Percentiles rank a stretch among this genome's conserved stretches.
Evolutionary conservation across 2,113 vertebrate species (phyloP).

Genomic region (Edolisoma coerulescens): DNA sequence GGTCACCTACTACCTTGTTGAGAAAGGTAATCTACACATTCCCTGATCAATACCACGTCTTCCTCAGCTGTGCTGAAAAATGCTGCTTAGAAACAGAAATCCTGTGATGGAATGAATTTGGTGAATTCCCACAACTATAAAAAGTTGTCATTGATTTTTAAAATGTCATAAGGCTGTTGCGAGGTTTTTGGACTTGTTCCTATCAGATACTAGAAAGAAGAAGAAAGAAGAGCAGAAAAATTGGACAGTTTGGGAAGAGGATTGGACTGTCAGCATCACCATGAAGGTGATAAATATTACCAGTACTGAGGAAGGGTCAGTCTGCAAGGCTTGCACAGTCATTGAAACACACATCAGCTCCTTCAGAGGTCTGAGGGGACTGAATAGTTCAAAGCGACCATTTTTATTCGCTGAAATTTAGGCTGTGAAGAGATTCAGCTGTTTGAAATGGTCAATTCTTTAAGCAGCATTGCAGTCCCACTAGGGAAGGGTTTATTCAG

Average conservation of each 20-base stretch:
- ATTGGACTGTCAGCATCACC: not conserved
- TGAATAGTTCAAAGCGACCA: not conserved
- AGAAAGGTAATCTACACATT: not conserved
- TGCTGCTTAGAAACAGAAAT: not conserved
- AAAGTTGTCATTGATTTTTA: not conserved
- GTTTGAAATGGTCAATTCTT: not conserved
- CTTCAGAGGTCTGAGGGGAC: not conserved
- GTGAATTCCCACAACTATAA: not conserved
- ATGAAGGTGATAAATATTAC: not conserved
- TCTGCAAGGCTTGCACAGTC: not conserved
- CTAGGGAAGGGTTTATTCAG: not conserved
- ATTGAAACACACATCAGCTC: not conserved
- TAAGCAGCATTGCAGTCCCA: not conserved
- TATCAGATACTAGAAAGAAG: not conserved
- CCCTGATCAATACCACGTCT: not conserved
- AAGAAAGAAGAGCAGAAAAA: not conserved
- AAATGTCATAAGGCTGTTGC: not conserved
- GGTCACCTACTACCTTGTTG: not conserved
- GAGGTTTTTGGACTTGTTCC: not conserved
- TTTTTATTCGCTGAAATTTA: not conserved
- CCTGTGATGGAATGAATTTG: not conserved
- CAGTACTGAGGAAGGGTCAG: not conserved
- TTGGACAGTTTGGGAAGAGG: not conserved
- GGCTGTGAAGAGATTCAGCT: not conserved
- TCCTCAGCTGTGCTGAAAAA: not conserved